phyloP scores from a whole-genome alignment of 2,888 invertebrate genomes.

The Rhamnusium bicolor region DNA sequence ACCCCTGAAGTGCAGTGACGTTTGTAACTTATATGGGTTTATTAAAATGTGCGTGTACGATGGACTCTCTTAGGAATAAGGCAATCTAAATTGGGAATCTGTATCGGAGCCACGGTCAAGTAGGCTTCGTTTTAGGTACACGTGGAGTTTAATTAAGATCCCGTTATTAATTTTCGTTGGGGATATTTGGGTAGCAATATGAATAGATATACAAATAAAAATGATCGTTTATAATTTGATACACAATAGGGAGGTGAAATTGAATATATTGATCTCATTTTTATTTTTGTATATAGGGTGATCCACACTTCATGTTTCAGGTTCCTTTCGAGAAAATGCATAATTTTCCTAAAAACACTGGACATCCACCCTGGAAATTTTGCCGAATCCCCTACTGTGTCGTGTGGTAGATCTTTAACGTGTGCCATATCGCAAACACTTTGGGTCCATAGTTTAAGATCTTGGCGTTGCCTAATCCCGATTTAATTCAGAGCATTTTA shows the following conservation, averaged over 20 bases:
- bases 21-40: constrained; percentile 55
- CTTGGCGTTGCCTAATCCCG: too few relatives aligned
- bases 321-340: too few relatives aligned
- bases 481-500: too few relatives aligned
- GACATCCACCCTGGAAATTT: too few relatives aligned
- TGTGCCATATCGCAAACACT: too few relatives aligned
- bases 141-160: constrained; percentile 35
- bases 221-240: neutral
- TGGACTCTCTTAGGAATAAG: constrained; percentile 49
- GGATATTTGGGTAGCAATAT: neutral
- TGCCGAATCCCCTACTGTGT: too few relatives aligned
- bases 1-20: constrained; percentile 49
- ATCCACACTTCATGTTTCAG: too few relatives aligned
- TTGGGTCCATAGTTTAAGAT: too few relatives aligned
- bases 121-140: constrained; percentile 32
- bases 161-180: constrained; percentile 23
- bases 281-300: too few relatives aligned
- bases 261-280: neutral
- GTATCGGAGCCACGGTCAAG: constrained; percentile 30
- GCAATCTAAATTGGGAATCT: constrained; percentile 47
- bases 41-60: constrained; percentile 56
- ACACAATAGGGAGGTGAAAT: neutral
- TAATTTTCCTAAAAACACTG: too few relatives aligned
- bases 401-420: too few relatives aligned
- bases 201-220: neutral